Evolutionary conservation across 2,888 invertebrate species (phyloP).

Genomic region (Drosophila antonietae): DNA sequence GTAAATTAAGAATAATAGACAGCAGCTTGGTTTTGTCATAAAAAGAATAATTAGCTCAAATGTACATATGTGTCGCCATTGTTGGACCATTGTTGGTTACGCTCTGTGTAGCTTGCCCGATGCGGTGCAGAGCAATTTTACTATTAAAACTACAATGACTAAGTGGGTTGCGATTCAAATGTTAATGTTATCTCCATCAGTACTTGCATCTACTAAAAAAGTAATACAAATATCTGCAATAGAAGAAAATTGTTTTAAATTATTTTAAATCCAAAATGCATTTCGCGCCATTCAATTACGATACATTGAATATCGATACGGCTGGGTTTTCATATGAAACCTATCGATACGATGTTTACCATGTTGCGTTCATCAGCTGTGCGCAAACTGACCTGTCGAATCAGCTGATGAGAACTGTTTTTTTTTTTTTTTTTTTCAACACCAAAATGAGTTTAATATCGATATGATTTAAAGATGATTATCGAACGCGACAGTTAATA

Average conservation of each 20-base stretch:
- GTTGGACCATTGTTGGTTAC: constrained; percentile 8
- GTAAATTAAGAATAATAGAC: constrained; percentile 32
- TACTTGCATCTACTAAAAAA: not conserved
- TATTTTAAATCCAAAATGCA: not conserved
- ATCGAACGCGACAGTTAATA: not conserved
- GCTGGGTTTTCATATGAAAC: not conserved
- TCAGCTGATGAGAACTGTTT: constrained; percentile 16
- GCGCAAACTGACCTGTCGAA: not conserved
- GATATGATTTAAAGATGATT: not conserved
- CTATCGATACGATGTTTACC: constrained; percentile 14
- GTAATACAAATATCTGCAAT: not conserved
- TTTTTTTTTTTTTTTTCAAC: not conserved
- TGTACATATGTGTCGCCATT: constrained; percentile 34
- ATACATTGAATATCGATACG: not conserved
- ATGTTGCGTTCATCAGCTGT: constrained; percentile 30
- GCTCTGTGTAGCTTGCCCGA: constrained; percentile 14
- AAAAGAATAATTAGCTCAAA: constrained; percentile 34
- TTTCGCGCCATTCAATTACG: not conserved
- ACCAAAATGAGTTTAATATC: not conserved
- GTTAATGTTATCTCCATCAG: not conserved
- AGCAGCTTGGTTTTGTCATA: constrained; percentile 28
- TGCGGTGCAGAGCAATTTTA: not conserved
- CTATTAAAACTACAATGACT: constrained; percentile 12
- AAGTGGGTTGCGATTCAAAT: constrained; percentile 7
- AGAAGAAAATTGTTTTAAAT: not conserved